Evolutionary conservation across 2,888 invertebrate species (phyloP), one percentile per base, ranked within the genome.

Genomic region (Ethmia dodecea): DNA sequence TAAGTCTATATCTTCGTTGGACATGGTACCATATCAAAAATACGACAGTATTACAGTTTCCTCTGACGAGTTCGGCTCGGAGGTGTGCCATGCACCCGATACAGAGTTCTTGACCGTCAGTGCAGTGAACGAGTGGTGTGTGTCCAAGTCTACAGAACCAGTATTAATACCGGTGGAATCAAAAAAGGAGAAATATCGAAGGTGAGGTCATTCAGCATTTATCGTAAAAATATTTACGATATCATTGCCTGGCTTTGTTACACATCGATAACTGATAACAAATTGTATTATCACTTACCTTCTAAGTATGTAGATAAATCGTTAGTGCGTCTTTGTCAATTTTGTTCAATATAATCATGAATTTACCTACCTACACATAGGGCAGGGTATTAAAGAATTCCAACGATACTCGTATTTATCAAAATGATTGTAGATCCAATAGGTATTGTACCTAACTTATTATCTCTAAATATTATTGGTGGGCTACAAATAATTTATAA

Each of bases 71-170:
- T 87, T 79, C 37, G 86, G 86, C 40, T 84, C 86, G 4, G 86
- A 86, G 60, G 74, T 83, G 54, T 86, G 83, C 54, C 83, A 84
- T 45, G 83, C 78, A 24, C 83, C 83, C 31, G 76, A 83, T 52
- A 72, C 75, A 20, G 84, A 86, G 57, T 80, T 80, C 53, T 69
- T 83, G 40, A 83, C 83, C 49, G 81, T 86, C 60, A 83, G 84
- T 79, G 83, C 86, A 63, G 83, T 86, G 63, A 86, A 86, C 62
- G 84, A 84, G 59, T 86, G 84, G 81, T 84, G 84, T 65, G 70
- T 84, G 49, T 69, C 80, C 49, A 77, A 79, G 62, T 74, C 80
- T 36, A 54, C 60, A 43, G 75, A 77, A 63, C 76, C 81, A 58
- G 69, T 75, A 59, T 66, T 78, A 53, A 56, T 83, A 53, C 80